Evolutionary conservation across 2,797 vertebrate species (phyloP), one percentile per base, ranked within the genome.

Genomic region (Loris lydekkerianus): DNA sequence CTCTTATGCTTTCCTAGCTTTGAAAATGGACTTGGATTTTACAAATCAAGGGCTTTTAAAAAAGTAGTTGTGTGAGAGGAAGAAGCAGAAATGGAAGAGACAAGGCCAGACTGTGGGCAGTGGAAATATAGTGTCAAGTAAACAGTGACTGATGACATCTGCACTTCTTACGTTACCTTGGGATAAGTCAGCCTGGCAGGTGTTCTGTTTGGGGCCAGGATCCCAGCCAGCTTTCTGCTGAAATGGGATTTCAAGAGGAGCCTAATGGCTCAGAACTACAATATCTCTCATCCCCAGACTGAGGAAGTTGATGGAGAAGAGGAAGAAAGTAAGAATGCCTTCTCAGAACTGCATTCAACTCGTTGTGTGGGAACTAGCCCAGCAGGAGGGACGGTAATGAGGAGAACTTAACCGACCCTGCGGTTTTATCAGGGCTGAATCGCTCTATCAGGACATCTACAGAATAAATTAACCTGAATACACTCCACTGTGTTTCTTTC

Each of bases 171-270:
- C 10, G 29, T 91, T 92, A 34, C 93, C 93, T 95, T 31, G 82
- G 97, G 96, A 92, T 86, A 93, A 95, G 72, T 25, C 87, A 69
- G n/a, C 90, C 88, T 93, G 93, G 46, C 72, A 93, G 94, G 90
- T 86, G 63, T 91, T 96, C 81, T 80, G 49, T 85, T 86, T 60
- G 82, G 75, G 84, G 81, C 49, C 88, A 91, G 86, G 94, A 95
- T 89, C 14, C 11, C 92, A 93, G 96, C 86, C 69, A 86, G 92
- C 75, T 96, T 94, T 93, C 78, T 76, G 91, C 70, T 93, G 69
- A 94, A 96, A 95, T 86, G 80, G 89, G 96, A 95, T 96, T 97
- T 97, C 91, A 96, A 97, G 93, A 94, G 87, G 76, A 92, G 87
- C 65, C 94, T 92, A 93, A 93, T 96, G 94, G 92, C 75, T 96